Percentiles rank a stretch among this genome's conserved stretches.
These are phyloP conservation scores for Cliona cf. orientalis DNA, from an alignment of 37 sponge, comb jelly and placozoan genomes.

Conservation along the genomic window DNA sequence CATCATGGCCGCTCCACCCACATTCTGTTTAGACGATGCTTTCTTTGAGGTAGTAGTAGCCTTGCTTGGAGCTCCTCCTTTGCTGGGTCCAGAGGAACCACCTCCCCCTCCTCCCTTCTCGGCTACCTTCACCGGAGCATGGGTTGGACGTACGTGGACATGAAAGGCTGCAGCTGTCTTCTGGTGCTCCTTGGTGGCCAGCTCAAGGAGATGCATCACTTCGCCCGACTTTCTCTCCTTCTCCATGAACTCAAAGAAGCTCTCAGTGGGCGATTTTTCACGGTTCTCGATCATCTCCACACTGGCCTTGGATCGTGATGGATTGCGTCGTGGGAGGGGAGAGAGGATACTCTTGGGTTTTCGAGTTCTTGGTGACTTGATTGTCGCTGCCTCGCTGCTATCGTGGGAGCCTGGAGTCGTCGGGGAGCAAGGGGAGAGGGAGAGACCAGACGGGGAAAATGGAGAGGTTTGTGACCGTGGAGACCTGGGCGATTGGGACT, in stretches of 20 bases:
- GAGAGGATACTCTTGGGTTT: constrained; percentile 5
- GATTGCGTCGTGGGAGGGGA: constrained; percentile 1
- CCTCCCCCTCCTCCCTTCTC: neutral
- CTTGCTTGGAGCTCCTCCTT: neutral
- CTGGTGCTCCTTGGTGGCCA: neutral
- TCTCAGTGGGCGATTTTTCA: constrained; percentile 7
- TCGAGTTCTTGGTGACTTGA: neutral
- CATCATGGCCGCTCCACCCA: neutral
- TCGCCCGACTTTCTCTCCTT: neutral
- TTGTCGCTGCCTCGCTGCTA: neutral
- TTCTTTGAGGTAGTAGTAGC: neutral
- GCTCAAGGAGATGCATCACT: neutral
- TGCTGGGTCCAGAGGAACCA: neutral
- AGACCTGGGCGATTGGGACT: neutral
- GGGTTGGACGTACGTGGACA: too few relatives aligned
- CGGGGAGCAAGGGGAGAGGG: neutral
- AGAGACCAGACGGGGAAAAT: neutral
- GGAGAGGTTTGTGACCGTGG: neutral
- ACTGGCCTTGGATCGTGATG: neutral
- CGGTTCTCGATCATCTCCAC: neutral
- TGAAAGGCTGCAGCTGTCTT: too few relatives aligned
- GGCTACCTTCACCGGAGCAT: neutral
- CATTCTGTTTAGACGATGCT: neutral
- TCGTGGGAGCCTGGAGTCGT: neutral
- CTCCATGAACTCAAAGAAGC: constrained; percentile 7